Conservation (phyloP, 2,797 vertebrate genomes). For the Labroides dimidiatus region DNA sequence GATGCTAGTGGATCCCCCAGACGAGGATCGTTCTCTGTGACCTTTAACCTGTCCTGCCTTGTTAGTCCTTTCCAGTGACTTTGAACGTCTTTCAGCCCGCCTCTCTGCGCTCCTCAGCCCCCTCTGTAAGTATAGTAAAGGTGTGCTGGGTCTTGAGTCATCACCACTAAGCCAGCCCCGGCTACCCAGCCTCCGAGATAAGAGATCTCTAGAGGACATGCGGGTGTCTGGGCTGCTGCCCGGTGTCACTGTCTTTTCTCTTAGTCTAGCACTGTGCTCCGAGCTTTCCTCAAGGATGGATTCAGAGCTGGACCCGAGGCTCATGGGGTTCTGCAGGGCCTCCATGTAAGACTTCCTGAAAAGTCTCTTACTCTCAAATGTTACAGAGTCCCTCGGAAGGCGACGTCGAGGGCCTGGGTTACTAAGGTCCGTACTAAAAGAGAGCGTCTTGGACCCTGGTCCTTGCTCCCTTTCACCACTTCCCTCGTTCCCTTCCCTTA, state of each 20-base stretch:
- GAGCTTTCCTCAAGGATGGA: slow-evolving; percentile 84
- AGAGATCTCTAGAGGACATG: slow-evolving; percentile 65
- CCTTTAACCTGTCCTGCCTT: slow-evolving; percentile 80
- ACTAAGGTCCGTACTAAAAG: slow-evolving; percentile 81
- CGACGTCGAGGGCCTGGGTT: slow-evolving; percentile 76
- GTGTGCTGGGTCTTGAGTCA: slow-evolving; percentile 73
- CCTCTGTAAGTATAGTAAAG: slow-evolving; percentile 75
- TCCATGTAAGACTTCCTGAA: slow-evolving; percentile 92
- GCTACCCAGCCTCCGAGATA: slow-evolving; percentile 67
- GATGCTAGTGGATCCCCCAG: slow-evolving; percentile 73
- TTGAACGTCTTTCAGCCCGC: slow-evolving; percentile 82
- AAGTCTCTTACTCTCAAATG: slow-evolving; percentile 84
- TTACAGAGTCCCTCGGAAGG: slow-evolving; percentile 79
- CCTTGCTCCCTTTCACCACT: slow-evolving; percentile 42
- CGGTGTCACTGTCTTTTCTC: slow-evolving; percentile 59
- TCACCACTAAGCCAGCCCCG: slow-evolving; percentile 75
- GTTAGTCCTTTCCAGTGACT: slow-evolving; percentile 85
- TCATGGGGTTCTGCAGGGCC: slow-evolving; percentile 90
- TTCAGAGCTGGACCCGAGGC: slow-evolving; percentile 88
- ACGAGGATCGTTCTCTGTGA: slow-evolving; percentile 80
- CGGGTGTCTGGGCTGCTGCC: slow-evolving; percentile 68
- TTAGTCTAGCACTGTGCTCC: slow-evolving; percentile 64
- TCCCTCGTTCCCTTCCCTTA: slow-evolving; percentile 34
- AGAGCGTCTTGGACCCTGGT: slow-evolving; percentile 70
- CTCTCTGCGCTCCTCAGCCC: slow-evolving; percentile 68